phyloP scores from a whole-genome alignment of 1,140 invertebrate genomes.

The Drosophila punjabiensis region DNA sequence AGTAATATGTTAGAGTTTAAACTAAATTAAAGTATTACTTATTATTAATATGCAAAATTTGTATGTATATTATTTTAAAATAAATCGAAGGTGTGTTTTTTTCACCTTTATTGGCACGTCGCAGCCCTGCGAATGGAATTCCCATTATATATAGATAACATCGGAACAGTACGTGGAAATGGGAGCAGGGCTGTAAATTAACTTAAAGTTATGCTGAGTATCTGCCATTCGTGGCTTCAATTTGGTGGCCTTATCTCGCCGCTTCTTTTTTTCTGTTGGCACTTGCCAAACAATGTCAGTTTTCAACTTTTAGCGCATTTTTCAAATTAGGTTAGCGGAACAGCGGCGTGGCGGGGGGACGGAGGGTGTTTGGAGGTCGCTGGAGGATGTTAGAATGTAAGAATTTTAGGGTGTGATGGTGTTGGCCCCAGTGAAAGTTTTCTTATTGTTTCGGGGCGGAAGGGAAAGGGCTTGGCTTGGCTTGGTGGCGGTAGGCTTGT shows the following conservation, averaged over 20 bases:
- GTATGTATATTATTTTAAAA: background rate
- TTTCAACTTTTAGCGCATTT: constrained; percentile 73
- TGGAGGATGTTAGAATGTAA: constrained; percentile 12
- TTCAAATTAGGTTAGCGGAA: constrained; percentile 74
- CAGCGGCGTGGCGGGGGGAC: background rate
- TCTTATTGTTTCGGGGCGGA: constrained; percentile 57
- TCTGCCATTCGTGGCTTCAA: constrained; percentile 31
- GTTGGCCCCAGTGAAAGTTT: constrained; percentile 62
- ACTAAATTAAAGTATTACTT: too few species aligned
- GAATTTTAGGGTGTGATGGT: constrained; percentile 14
- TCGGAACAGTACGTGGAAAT: background rate
- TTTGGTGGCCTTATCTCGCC: constrained; percentile 16
- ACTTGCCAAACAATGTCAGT: constrained; percentile 61
- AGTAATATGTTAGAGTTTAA: background rate
- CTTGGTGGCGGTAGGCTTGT: constrained; percentile 40
- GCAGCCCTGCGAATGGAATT: background rate
- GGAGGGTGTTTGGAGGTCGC: background rate
- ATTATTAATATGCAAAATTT: background rate
- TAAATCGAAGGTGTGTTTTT: background rate
- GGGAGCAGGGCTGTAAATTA: constrained; percentile 3
- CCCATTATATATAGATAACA: background rate
- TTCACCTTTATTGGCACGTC: constrained; percentile 1
- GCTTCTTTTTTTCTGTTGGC: constrained; percentile 28
- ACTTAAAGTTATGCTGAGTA: constrained; percentile 39
- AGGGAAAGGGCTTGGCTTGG: constrained; percentile 17